phyloP scores from a whole-genome alignment of 2,797 vertebrate species.

The Petrocephalus schoutedeni region DNA sequence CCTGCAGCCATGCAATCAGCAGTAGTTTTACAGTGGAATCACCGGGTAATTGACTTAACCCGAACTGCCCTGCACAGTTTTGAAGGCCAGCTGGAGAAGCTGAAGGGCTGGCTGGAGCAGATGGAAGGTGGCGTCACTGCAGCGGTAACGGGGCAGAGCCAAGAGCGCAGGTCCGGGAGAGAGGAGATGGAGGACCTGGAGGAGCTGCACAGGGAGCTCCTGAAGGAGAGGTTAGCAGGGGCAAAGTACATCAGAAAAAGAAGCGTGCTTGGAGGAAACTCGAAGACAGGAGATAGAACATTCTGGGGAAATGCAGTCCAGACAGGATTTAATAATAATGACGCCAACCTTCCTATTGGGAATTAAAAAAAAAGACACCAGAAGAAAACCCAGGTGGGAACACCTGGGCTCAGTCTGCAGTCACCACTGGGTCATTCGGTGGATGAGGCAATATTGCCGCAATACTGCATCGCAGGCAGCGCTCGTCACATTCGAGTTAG shows the following conservation, averaged over 20 bases:
- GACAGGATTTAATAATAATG: not conserved
- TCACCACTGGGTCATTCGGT: not conserved
- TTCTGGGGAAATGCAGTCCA: not conserved
- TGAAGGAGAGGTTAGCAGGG: slow-evolving; percentile 71
- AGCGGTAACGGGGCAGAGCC: slow-evolving; percentile 69
- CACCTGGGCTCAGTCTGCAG: not conserved
- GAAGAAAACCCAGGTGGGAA: not conserved
- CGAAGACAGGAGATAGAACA: not conserved
- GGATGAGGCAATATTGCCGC: not conserved
- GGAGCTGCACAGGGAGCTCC: slow-evolving; percentile 77
- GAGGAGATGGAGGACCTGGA: slow-evolving; percentile 80
- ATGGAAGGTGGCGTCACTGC: slow-evolving; percentile 75
- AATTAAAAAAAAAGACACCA: not conserved
- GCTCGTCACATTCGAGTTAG: not conserved
- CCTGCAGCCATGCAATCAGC: not conserved
- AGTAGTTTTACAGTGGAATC: not conserved
- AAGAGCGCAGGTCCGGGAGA: slow-evolving; percentile 67
- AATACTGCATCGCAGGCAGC: not conserved
- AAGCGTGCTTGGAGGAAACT: not conserved
- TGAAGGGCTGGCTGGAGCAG: slow-evolving; percentile 77
- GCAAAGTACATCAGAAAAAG: not conserved
- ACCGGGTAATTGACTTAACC: not conserved
- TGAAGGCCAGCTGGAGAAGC: slow-evolving; percentile 69
- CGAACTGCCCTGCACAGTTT: slow-evolving; percentile 59
- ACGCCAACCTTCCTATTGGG: not conserved